Evolutionary conservation across 2,888 invertebrate species (phyloP), one percentile per base, ranked within the genome.

Genomic region (Galeopsomyia nigrocyanea): DNA sequence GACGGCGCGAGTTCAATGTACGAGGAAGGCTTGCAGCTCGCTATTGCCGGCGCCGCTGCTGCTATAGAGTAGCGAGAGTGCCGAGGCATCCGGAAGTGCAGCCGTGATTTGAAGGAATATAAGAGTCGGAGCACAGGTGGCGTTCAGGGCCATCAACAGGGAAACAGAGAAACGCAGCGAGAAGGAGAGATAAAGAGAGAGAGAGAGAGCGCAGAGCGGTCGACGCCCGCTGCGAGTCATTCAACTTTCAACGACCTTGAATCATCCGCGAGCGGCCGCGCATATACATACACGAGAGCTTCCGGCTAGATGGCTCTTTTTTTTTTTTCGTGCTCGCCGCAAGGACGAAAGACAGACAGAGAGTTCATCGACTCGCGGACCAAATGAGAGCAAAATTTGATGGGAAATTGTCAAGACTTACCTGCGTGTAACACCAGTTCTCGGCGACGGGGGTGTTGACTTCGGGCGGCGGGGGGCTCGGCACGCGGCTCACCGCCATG

Each of bases 351-450:
- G 17, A 50, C 26, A 58, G 60, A 21, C 57, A 17, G 50, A 50
- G 49, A 58, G 53, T n/a, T n/a, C n/a, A 50, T 46, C 63, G 61
- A 53, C 62, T 46, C 47, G 47, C 49, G 26, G 26, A 13, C n/a
- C 39, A n/a, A n/a, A n/a, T n/a, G n/a, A n/a, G n/a, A n/a, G n/a
- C n/a, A n/a, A n/a, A n/a, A n/a, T n/a, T n/a, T n/a, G n/a, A 39
- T 58, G 2, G 22, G 13, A 56, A 13, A 7, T 6, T 21, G 13
- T 10, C 56, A 56, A 19, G 61, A 56, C 86, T 87, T 90, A 97
- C 97, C 95, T 98, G 98, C 87, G 99, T 99, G 88, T 98, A 99
- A 91, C 99, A 99, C 99, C 99, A 99, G 90, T 98, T 99, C 89
- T 99, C 99, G 77, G 99, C 99, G 82, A 98, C 97, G 84, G 99